phyloP scores from a whole-genome alignment of 2,797 vertebrate species.

The Pyrocephalus nanus region DNA sequence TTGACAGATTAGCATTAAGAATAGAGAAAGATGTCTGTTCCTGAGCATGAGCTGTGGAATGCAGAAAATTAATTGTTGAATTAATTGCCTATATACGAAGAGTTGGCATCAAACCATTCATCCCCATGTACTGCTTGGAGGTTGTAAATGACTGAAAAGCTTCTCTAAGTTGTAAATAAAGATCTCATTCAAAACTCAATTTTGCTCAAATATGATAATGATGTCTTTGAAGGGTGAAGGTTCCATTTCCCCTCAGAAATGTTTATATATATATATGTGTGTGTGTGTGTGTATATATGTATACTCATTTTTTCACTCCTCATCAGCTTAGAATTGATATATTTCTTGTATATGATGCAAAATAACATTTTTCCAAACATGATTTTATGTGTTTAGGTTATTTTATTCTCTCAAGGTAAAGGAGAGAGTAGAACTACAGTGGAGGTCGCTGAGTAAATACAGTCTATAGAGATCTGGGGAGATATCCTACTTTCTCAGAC shows the following conservation, averaged over 20 bases:
- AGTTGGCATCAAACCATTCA: background rate
- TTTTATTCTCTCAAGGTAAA: background rate
- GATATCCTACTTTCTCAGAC: background rate
- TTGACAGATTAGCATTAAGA: background rate
- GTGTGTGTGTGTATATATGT: rapidly evolving
- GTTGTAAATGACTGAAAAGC: background rate
- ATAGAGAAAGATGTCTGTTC: background rate
- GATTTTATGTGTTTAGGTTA: background rate
- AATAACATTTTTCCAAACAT: background rate
- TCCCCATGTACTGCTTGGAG: background rate
- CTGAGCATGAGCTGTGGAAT: background rate
- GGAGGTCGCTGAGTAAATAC: background rate
- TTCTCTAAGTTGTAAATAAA: background rate
- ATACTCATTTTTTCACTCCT: background rate
- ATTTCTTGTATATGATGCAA: background rate
- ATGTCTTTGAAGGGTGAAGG: background rate
- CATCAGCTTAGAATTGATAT: background rate
- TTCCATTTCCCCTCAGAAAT: background rate
- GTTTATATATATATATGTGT: background rate
- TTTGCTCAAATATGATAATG: background rate
- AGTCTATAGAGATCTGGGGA: background rate
- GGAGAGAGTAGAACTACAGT: background rate
- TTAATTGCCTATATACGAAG: background rate
- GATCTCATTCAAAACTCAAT: background rate
- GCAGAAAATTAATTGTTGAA: background rate